A percentile compares a stretch with the other conserved stretches of the same genome.
Conservation (phyloP, 1,140 invertebrate species). For the Anastrepha obliqua region DNA sequence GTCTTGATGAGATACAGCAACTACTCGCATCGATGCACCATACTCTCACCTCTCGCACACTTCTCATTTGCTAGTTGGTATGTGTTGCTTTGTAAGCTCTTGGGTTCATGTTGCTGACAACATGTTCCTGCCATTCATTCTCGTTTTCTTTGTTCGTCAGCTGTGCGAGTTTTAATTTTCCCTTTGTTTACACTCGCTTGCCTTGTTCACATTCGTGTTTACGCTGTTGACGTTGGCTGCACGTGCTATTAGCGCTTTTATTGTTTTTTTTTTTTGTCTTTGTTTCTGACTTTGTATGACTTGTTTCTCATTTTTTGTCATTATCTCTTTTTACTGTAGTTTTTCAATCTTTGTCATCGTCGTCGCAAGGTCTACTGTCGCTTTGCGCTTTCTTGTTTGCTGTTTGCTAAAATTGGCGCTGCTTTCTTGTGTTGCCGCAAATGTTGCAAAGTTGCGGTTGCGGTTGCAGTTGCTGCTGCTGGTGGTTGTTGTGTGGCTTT, state of each 20-base stretch:
- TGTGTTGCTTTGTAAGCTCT: not conserved
- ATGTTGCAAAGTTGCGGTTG: not conserved
- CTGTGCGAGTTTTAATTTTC: not conserved
- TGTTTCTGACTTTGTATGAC: not conserved
- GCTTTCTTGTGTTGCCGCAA: not conserved
- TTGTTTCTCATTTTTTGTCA: not conserved
- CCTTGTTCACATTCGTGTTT: too few relatives aligned
- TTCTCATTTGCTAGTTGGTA: not conserved
- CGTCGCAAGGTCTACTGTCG: not conserved
- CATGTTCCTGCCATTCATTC: not conserved
- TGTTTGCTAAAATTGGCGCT: not conserved
- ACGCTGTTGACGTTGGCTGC: too few relatives aligned
- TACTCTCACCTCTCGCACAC: not conserved
- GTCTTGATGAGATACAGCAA: not conserved
- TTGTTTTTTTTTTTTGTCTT: not conserved
- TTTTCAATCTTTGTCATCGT: not conserved
- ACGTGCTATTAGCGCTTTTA: not conserved
- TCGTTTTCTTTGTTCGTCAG: not conserved
- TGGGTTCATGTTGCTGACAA: not conserved
- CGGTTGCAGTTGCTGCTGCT: not conserved
- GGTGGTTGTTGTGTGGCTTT: not conserved
- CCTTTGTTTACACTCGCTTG: too few relatives aligned
- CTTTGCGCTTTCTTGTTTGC: not conserved
- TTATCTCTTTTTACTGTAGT: too few relatives aligned
- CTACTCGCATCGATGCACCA: not conserved